Evolutionary conservation across 2,888 invertebrate species (phyloP), one percentile per base, ranked within the genome.

Genomic region (Trichopria drosophilae): DNA sequence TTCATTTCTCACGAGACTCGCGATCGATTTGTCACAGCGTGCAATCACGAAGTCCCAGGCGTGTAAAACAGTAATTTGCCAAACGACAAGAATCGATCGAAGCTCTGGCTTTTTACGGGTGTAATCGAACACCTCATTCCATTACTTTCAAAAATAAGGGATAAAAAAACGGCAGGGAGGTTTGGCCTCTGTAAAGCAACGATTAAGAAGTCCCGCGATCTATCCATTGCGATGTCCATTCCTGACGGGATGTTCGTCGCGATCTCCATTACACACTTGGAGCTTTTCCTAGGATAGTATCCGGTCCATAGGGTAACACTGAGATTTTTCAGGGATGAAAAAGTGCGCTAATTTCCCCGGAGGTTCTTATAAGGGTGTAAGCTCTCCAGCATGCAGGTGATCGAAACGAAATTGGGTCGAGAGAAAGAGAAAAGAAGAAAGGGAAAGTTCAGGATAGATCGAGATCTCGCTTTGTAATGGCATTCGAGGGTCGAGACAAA

Each of bases 331-430:
- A 46, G 39, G 23, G 41, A 51, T 55, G 55, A 59, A 58, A 59
- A 60, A 53, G 57, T 32, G 46, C 35, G 35, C 40, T 58, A 55
- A 61, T 61, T 63, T 63, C 60, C 59, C 60, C 42, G 31, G 60
- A 58, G 62, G 29, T 43, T 51, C 41, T 45, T 36, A 18, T 39
- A 28, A 36, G 32, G 29, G 10, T 43, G 40, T 42, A 34, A 47
- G n/a, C 13, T 26, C 18, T 32, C 18, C 26, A 20, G 10, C n/a
- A 29, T 29, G 13, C 5, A 15, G 10, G 34, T 34, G 54, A 48
- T 55, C 51, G 48, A 55, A 47, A 47, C 50, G 46, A 53, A 50
- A 44, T 42, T 12, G 22, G 50, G 43, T 50, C 29, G 32, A 23
- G 18, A 45, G 47, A 46, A 52, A 50, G 49, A 56, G 50, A 43